Conservation (phyloP, 2,888 invertebrate genomes). For the Agriotes lineatus region DNA sequence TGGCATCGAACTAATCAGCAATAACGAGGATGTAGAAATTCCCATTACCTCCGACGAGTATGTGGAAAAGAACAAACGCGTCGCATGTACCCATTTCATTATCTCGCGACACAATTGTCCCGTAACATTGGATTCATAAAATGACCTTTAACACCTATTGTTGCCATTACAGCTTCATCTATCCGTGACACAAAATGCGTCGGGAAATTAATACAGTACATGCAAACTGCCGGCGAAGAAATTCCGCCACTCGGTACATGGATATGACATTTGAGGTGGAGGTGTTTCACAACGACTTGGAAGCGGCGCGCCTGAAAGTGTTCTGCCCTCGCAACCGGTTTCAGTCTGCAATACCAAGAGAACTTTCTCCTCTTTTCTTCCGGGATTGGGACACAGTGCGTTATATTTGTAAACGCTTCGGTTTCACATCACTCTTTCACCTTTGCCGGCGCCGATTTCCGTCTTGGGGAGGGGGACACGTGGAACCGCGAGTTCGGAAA, state of each 20-base stretch:
- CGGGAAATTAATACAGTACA: not conserved
- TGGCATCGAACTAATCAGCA: too few species aligned
- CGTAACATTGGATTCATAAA: not conserved
- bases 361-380: slow-evolving; percentile 62
- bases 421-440: slow-evolving; percentile 13
- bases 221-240: not conserved
- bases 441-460: not conserved
- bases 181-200: not conserved
- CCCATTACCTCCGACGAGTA: not conserved
- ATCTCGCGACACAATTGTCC: not conserved
- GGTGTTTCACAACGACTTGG: slow-evolving; percentile 49
- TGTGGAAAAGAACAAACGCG: not conserved
- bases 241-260: not conserved
- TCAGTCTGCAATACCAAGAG: slow-evolving; percentile 54
- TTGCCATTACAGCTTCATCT: not conserved
- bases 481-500: not conserved
- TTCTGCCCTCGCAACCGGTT: slow-evolving; percentile 56
- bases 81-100: not conserved
- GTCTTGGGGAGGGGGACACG: not conserved
- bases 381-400: slow-evolving; percentile 60
- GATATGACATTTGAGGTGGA: slow-evolving; percentile 18
- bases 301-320: slow-evolving; percentile 54
- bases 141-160: slow-evolving; percentile 18
- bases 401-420: slow-evolving; percentile 14
- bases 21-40: too few species aligned